These are phyloP conservation scores for Phasia obesa DNA, from an alignment of 2,888 invertebrate genomes.

Conservation along the genomic window DNA sequence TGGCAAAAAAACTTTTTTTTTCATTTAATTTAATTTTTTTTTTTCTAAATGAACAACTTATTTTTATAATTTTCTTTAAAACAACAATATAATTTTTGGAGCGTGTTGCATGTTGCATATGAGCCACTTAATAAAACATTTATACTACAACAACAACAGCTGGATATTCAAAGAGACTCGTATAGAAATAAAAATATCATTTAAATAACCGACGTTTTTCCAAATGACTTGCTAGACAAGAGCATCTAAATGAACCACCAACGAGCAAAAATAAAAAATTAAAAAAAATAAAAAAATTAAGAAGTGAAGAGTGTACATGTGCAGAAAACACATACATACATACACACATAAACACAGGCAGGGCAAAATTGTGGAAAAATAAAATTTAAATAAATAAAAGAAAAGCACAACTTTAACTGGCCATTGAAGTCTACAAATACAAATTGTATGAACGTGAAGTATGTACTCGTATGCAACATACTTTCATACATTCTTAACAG, in stretches of 20 bases:
- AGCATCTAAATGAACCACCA: constrained; percentile 63
- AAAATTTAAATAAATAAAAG: constrained; percentile 37
- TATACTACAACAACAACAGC: constrained; percentile 69
- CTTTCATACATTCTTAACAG: not conserved
- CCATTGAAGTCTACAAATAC: constrained; percentile 57
- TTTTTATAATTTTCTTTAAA: constrained; percentile 55
- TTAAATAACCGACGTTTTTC: constrained; percentile 82
- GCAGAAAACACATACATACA: constrained; percentile 25
- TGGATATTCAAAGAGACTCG: constrained; percentile 68
- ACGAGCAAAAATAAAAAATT: constrained; percentile 15
- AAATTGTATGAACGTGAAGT: constrained; percentile 39
- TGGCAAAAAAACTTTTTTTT: constrained; percentile 29
- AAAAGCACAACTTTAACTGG: constrained; percentile 68
- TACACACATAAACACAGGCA: not conserved
- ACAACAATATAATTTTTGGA: constrained; percentile 76
- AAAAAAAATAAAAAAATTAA: constrained; percentile 20
- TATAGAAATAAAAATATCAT: constrained; percentile 61
- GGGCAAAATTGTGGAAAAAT: constrained; percentile 25
- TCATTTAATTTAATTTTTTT: constrained; percentile 34
- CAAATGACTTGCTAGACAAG: constrained; percentile 81
- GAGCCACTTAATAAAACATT: constrained; percentile 76
- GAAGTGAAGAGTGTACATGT: constrained; percentile 62
- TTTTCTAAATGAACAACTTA: constrained; percentile 55
- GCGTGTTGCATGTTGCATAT: constrained; percentile 75
- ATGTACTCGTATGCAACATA: constrained; percentile 32